Evolutionary conservation across 2,113 vertebrate species (phyloP), one percentile per base, ranked within the genome.

Genomic region (Oncorhynchus keta): DNA sequence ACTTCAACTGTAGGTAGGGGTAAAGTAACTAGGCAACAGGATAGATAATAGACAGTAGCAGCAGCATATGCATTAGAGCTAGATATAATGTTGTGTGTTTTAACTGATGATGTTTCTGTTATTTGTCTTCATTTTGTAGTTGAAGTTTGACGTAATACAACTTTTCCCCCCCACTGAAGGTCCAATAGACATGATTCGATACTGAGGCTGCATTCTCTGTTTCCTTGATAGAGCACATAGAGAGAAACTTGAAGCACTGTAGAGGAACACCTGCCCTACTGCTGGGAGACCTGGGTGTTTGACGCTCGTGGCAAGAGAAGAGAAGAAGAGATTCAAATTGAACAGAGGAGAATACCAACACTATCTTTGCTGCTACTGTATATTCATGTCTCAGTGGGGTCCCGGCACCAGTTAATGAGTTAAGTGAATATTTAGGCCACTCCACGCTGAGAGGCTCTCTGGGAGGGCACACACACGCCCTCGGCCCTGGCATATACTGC

Each of bases 351-450:
- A 64, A 26, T 8, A 64, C 62, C 26, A 24, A 64, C n/a, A 1
- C n/a, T 64, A 12, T 64, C 8, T 22, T 39, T 64, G 62, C 62
- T 64, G 22, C 13, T 64, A 24, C 13, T 4, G 13, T 64, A 7
- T 24, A 24, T n/a, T 64, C n/a, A 24, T 11, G 62, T 24, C 62
- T 26, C 12, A n/a, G 8, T 64, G 22, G 62, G 62, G 62, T 11
- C 62, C 26, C 1, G 62, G 62, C 62, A 64, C 62, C 62, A 24
- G n/a, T 64, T 64, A 64, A 64, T 64, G 62, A 64, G 62, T 64
- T 64, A 64, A 64, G 62, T 64, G 62, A 64, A 64, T 64, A 64
- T 64, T 64, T 64, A 64, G 62, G 62, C 62, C 62, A 64, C 62
- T 64, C 62, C 62, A 64, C 26, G 62, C 62, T 26, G 62, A 64